Evolutionary conservation across 2,888 invertebrate species (phyloP).

Genomic region (Acanthosepion esculentum): DNA sequence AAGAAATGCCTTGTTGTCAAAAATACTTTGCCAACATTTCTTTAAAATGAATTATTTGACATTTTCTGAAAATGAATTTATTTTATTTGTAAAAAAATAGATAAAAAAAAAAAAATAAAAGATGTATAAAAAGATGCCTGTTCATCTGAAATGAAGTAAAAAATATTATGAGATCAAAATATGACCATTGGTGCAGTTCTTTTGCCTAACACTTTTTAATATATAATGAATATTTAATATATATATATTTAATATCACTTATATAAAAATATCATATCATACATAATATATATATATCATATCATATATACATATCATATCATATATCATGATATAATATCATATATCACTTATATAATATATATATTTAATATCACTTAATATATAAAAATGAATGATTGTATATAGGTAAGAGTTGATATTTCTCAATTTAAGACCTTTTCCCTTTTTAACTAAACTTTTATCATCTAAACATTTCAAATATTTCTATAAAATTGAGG

Average conservation of each 20-base stretch:
- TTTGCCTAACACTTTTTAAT: not conserved
- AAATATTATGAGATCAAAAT: not conserved
- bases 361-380: not conserved
- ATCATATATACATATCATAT: no score
- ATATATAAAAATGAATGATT: slow-evolving; percentile 21
- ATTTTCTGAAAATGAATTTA: not conserved
- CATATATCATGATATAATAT: no score
- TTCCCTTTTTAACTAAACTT: not conserved
- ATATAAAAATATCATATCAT: no score
- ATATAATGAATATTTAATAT: not conserved
- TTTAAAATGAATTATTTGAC: not conserved
- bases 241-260: no score
- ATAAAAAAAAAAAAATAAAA: not conserved
- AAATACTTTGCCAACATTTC: not conserved
- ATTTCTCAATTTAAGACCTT: not conserved
- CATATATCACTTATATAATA: no score
- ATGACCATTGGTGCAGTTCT: not conserved
- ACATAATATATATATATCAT: no score
- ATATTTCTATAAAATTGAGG: not conserved
- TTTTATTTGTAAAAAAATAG: not conserved
- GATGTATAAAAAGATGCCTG: not conserved
- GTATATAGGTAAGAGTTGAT: not conserved
- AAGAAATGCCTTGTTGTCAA: not conserved
- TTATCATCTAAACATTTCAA: not conserved
- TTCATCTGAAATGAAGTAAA: not conserved